Evolutionary conservation across 2,113 vertebrate species (phyloP).

Genomic region (Tupaia tana): DNA sequence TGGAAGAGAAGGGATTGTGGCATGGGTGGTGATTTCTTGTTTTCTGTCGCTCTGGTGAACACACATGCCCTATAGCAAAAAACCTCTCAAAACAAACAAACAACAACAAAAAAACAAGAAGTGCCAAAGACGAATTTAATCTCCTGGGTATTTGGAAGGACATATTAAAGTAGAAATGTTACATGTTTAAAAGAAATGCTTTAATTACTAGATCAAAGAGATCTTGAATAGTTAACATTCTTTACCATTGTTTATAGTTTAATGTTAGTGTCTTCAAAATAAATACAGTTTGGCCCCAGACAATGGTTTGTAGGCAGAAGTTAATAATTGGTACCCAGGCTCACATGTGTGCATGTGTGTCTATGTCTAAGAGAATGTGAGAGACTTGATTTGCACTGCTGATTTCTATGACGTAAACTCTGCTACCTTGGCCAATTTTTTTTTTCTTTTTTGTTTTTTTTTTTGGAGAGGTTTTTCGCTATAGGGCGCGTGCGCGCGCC

Average conservation of each 20-base stretch:
- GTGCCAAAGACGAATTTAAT: neutral
- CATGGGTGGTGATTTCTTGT: too few relatives aligned
- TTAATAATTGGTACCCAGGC: neutral
- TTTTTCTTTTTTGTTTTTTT: too few relatives aligned
- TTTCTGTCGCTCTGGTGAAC: too few relatives aligned
- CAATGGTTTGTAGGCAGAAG: neutral
- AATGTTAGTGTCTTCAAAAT: neutral
- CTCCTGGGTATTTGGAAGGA: neutral
- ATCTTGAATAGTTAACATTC: neutral
- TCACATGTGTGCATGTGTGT: fast-evolving
- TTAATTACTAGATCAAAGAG: neutral
- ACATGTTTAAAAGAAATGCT: neutral
- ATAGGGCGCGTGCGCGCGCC: too few relatives aligned
- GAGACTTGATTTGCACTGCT: neutral
- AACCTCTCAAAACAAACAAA: too few relatives aligned
- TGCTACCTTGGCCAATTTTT: neutral
- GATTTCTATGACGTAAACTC: neutral
- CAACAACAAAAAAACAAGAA: too few relatives aligned
- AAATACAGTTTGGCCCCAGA: neutral
- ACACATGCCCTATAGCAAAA: too few relatives aligned
- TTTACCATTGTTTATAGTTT: neutral
- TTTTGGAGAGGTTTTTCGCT: too few relatives aligned
- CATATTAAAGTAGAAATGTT: neutral
- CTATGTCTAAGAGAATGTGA: neutral
- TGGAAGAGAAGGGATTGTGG: too few relatives aligned